Conservation (phyloP, 2,888 invertebrate genomes). For the Anthophora plumipes region DNA sequence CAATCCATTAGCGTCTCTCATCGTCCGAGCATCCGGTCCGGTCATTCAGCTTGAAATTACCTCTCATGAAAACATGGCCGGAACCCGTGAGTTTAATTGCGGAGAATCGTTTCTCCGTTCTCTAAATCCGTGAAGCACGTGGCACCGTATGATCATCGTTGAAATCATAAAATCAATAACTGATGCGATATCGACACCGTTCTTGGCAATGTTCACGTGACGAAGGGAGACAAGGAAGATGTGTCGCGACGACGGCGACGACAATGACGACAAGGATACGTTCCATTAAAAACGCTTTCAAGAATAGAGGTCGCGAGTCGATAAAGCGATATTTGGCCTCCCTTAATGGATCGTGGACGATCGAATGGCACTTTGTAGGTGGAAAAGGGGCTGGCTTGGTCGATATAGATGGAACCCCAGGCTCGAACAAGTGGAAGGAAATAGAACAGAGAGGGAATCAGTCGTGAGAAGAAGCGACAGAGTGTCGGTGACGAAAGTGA, state of each 20-base stretch:
- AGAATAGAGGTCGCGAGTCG: slow-evolving; percentile 55
- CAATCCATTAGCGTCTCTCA: slow-evolving; percentile 20
- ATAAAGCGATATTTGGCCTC: slow-evolving; percentile 67
- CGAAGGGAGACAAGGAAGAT: neutral
- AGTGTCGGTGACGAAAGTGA: slow-evolving; percentile 53
- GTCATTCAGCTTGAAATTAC: slow-evolving; percentile 17
- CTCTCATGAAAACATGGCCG: neutral
- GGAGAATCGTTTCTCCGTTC: neutral
- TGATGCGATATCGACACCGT: neutral
- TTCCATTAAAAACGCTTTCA: slow-evolving; percentile 73
- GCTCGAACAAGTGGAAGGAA: slow-evolving; percentile 35
- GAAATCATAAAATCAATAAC: slow-evolving; percentile 54
- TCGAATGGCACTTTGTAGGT: slow-evolving; percentile 61
- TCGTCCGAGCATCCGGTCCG: neutral
- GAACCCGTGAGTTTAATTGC: slow-evolving; percentile 10
- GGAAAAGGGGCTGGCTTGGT: slow-evolving; percentile 22
- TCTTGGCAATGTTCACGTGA: neutral
- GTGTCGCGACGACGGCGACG: slow-evolving; percentile 14
- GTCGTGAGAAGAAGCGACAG: slow-evolving; percentile 31
- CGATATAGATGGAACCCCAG: slow-evolving; percentile 1
- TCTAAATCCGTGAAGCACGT: neutral
- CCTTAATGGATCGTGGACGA: slow-evolving; percentile 59
- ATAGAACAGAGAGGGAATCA: slow-evolving; percentile 39
- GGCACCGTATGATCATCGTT: neutral
- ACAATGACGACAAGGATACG: slow-evolving; percentile 21